Percentiles rank a stretch among this genome's conserved stretches.
phyloP scores from a whole-genome alignment of 2,888 invertebrate species.

The Laspeyria flexula region DNA sequence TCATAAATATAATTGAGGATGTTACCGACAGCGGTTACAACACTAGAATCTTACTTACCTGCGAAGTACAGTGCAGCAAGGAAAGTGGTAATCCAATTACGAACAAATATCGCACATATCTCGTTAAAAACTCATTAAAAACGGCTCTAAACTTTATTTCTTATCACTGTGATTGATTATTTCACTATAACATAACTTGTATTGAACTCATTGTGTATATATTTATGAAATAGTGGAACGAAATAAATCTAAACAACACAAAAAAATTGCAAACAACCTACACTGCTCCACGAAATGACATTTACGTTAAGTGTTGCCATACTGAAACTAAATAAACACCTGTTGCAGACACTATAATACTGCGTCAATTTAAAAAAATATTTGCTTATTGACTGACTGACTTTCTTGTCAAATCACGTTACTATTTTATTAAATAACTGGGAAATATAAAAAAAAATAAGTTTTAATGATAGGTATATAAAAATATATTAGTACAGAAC shows the following conservation, averaged over 20 bases:
- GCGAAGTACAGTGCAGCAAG: conserved; percentile 15
- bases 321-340: not conserved
- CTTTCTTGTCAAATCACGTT: too few relatives aligned
- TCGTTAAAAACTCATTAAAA: conserved; percentile 14
- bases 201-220: conserved; percentile 32
- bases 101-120: conserved; percentile 29
- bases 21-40: conserved; percentile 28
- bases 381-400: too few relatives aligned
- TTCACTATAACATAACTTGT: conserved; percentile 25
- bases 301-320: conserved; percentile 33
- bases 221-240: conserved; percentile 34
- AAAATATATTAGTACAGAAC: too few relatives aligned
- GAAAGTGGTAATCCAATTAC: conserved; percentile 46
- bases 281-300: conserved; percentile 26
- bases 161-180: conserved; percentile 17
- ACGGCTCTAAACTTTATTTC: conserved; percentile 20
- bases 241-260: conserved; percentile 35
- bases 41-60: conserved; percentile 40
- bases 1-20: conserved; percentile 31
- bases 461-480: too few relatives aligned
- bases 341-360: not conserved
- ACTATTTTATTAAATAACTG: too few relatives aligned
- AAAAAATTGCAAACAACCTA: conserved; percentile 34
- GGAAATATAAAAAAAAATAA: too few relatives aligned
- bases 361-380: too few relatives aligned